A percentile compares a stretch with the other conserved stretches of the same genome.
These are phyloP conservation scores for Abrostola tripartita DNA, from an alignment of 2,888 invertebrate genomes.

Conservation along the genomic window DNA sequence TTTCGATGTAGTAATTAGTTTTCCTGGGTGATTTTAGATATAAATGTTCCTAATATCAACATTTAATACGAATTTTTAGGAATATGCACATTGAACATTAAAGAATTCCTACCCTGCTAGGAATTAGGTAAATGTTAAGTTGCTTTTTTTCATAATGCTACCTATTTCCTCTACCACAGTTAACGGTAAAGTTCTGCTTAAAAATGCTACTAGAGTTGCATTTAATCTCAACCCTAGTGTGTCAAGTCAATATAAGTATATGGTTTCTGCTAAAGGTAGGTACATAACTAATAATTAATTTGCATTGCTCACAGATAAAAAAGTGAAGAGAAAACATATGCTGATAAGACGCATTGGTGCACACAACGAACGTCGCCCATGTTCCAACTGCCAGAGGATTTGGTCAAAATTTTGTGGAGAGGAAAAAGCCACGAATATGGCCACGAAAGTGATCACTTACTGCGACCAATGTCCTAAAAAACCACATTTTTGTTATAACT, in stretches of 20 bases:
- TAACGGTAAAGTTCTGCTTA: no score
- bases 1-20: not conserved
- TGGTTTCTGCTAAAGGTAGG: not conserved
- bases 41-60: not conserved
- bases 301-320: constrained; percentile 11
- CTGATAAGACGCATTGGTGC: constrained; percentile 46
- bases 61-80: not conserved
- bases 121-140: no score
- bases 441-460: constrained; percentile 49
- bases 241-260: not conserved
- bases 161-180: no score
- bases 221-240: no score
- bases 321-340: constrained; percentile 26
- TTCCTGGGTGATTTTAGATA: not conserved
- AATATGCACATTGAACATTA: not conserved
- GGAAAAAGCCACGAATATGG: constrained; percentile 49
- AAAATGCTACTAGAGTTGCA: no score
- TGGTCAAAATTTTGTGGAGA: constrained; percentile 52
- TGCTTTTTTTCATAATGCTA: no score
- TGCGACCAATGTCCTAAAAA: constrained; percentile 54
- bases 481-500: constrained; percentile 46
- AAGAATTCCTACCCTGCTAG: no score
- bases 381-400: constrained; percentile 55
- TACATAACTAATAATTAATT: not conserved
- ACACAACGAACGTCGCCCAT: constrained; percentile 42